These are phyloP conservation scores for Sebastes vulpes DNA, from an alignment of 2,797 vertebrate species.

Conservation along the genomic window DNA sequence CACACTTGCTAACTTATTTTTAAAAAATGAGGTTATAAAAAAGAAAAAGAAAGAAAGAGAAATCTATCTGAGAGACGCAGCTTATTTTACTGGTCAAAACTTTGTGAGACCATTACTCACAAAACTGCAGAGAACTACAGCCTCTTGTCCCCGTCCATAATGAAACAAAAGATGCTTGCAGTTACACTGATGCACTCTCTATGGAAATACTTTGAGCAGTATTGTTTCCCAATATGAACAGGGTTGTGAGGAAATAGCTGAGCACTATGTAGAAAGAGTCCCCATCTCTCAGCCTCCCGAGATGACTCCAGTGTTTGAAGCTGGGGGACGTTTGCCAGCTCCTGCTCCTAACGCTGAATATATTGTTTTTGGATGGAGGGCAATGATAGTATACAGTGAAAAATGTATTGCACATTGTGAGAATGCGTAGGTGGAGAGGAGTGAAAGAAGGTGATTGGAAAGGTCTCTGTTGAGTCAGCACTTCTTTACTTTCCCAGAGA, in stretches of 20 bases:
- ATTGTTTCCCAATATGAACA: background rate
- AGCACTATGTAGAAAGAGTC: background rate
- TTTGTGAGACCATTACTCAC: background rate
- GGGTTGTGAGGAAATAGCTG: conserved; percentile 3
- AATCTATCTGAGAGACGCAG: background rate
- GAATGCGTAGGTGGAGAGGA: conserved; percentile 13
- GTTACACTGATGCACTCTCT: background rate
- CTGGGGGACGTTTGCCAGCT: conserved; percentile 12
- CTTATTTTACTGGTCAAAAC: background rate
- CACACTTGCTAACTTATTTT: too few species aligned
- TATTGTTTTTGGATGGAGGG: conserved; percentile 34
- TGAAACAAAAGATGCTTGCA: background rate
- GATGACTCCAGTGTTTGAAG: conserved; percentile 18
- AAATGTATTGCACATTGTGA: conserved; percentile 22
- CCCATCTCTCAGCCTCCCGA: background rate
- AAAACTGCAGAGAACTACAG: background rate
- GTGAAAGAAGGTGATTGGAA: conserved; percentile 35
- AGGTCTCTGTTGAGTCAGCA: conserved; percentile 61
- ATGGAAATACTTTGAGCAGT: background rate
- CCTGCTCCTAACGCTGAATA: conserved; percentile 7
- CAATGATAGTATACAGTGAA: conserved; percentile 2
- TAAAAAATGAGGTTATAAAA: background rate
- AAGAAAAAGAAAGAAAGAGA: background rate
- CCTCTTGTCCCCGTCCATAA: background rate
- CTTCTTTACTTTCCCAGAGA: conserved; percentile 47